These are phyloP conservation scores for Caranx melampygus DNA, from an alignment of 2,113 vertebrate genomes.

Conservation along the genomic window DNA sequence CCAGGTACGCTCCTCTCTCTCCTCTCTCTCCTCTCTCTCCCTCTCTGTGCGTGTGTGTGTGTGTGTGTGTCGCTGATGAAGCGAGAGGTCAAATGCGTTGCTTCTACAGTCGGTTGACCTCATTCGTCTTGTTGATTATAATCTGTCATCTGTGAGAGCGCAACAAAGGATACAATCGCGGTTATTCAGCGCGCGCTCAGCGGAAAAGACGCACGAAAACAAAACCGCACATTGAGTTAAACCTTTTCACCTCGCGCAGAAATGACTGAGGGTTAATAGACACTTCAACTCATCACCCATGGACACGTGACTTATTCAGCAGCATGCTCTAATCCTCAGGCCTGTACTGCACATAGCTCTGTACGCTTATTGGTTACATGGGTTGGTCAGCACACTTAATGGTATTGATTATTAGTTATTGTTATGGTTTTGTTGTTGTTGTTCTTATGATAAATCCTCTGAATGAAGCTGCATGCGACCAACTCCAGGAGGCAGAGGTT, in stretches of 20 bases:
- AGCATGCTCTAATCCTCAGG: not conserved
- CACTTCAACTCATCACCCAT: not conserved
- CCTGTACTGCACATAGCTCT: too few relatives aligned
- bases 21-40: not conserved
- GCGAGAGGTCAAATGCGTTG: slow-evolving; percentile 61
- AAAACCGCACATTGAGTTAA: slow-evolving; percentile 33
- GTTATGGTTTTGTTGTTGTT: not conserved
- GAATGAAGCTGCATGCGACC: not conserved
- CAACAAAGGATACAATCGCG: slow-evolving; percentile 75
- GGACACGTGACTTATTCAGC: not conserved
- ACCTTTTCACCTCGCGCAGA: slow-evolving; percentile 51
- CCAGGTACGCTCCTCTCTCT: slow-evolving; percentile 44
- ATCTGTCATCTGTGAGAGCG: slow-evolving; percentile 74
- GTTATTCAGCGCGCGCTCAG: slow-evolving; percentile 65
- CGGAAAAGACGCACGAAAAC: slow-evolving; percentile 63
- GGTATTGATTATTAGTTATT: not conserved
- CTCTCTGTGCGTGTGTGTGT: not conserved
- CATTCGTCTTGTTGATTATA: slow-evolving; percentile 74
- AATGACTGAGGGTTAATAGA: slow-evolving; percentile 37
- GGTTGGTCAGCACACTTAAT: too few relatives aligned
- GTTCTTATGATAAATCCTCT: not conserved
- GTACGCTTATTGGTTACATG: not conserved
- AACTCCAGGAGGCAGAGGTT: not conserved
- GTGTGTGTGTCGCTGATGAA: slow-evolving; percentile 3
- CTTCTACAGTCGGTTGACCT: slow-evolving; percentile 73